Conservation (phyloP, 2,888 invertebrate species). For the Dicyrtoma fusca region DNA sequence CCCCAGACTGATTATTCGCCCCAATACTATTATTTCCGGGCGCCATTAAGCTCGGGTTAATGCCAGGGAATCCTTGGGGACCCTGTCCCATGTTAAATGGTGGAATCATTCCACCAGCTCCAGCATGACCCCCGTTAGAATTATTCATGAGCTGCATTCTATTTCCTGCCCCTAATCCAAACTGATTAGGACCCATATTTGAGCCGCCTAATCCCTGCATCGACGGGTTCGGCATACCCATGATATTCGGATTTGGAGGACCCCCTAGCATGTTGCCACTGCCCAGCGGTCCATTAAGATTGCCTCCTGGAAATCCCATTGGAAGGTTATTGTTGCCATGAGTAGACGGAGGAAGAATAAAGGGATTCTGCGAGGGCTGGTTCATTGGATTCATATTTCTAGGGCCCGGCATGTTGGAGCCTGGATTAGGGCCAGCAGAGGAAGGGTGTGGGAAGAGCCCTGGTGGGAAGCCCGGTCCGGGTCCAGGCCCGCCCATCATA, state of each 20-base stretch:
- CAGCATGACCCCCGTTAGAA: not conserved
- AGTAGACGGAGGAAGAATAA: slow-evolving; percentile 13
- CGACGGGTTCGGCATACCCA: slow-evolving; percentile 11
- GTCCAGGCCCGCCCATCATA: slow-evolving; percentile 27
- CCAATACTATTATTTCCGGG: not conserved
- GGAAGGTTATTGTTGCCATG: slow-evolving; percentile 16
- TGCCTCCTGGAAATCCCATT: slow-evolving; percentile 24
- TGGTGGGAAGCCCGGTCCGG: slow-evolving; percentile 27
- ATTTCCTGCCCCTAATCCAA: slow-evolving; percentile 24
- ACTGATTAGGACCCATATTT: slow-evolving; percentile 2
- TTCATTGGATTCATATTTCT: slow-evolving; percentile 27
- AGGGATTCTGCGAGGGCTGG: slow-evolving; percentile 24
- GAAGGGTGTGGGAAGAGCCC: slow-evolving; percentile 12
- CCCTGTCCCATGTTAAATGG: slow-evolving; percentile 16
- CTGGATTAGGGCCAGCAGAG: not conserved
- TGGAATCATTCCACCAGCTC: slow-evolving; percentile 3
- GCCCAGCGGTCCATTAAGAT: slow-evolving; percentile 31
- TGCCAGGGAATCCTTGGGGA: slow-evolving; percentile 2
- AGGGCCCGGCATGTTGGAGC: slow-evolving; percentile 5
- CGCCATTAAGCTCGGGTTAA: slow-evolving; percentile 10
- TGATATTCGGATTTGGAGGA: slow-evolving; percentile 17
- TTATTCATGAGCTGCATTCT: slow-evolving; percentile 11
- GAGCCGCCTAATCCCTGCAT: not conserved
- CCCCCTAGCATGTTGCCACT: slow-evolving; percentile 26
- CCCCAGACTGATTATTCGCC: slow-evolving; percentile 2